Conservation (phyloP, 2,888 invertebrate genomes). For the Luperina testacea region DNA sequence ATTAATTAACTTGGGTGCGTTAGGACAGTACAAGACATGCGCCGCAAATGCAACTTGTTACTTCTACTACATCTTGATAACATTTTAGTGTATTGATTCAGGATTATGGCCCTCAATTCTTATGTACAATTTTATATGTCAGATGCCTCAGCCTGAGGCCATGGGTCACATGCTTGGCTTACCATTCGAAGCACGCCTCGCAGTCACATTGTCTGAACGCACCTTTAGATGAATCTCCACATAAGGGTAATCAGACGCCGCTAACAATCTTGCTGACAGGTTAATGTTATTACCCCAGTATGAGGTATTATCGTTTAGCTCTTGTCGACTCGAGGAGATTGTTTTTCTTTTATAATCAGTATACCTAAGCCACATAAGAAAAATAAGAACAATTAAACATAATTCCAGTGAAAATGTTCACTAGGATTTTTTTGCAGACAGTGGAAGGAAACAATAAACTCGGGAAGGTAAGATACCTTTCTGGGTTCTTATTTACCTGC, state of each 20-base stretch:
- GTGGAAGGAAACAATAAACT: too few species aligned
- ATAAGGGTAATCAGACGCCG: too few species aligned
- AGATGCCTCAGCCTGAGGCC: neutral
- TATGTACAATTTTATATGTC: neutral
- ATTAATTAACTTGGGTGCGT: neutral
- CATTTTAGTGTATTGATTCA: neutral
- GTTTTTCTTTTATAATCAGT: neutral
- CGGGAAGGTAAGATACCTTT: too few species aligned
- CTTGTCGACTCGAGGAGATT: neutral
- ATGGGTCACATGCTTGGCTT: neutral
- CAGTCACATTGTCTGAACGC: neutral
- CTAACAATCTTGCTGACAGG: neutral
- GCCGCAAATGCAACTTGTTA: neutral
- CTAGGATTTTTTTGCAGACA: neutral
- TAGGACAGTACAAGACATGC: neutral
- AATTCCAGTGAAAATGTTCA: neutral
- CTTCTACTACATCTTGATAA: neutral
- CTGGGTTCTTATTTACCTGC: neutral
- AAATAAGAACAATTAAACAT: neutral
- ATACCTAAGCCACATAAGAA: neutral
- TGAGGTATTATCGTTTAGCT: constrained; percentile 1
- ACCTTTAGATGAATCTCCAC: neutral
- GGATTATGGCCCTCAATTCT: neutral
- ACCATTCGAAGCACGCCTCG: neutral
- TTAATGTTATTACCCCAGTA: neutral